phyloP scores from a whole-genome alignment of 2,888 invertebrate species.

The Lasiommata megera region DNA sequence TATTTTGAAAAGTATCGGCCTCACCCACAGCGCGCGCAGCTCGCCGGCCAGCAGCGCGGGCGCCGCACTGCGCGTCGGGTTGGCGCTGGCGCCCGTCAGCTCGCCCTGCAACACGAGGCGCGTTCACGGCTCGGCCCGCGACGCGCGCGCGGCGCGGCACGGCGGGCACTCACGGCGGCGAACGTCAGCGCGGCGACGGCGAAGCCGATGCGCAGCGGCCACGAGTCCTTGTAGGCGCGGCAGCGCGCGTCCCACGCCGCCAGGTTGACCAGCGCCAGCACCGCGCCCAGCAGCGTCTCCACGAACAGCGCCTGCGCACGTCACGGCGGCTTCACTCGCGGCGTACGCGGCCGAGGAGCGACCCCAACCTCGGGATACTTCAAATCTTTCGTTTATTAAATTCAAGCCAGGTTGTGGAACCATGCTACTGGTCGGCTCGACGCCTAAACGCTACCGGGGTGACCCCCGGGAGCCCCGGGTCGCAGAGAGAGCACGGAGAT shows the following conservation, averaged over 20 bases:
- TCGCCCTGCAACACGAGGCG: constrained; percentile 75
- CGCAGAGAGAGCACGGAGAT: too few species aligned
- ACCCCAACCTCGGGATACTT: too few species aligned
- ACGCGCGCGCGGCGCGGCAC: not conserved
- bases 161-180: constrained; percentile 77
- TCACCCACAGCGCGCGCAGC: constrained; percentile 86
- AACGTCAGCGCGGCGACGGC: constrained; percentile 83
- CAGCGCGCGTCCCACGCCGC: constrained; percentile 87
- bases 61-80: constrained; percentile 86
- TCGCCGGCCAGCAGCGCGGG: constrained; percentile 85
- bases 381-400: too few species aligned
- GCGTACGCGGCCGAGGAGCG: too few species aligned
- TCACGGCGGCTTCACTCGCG: constrained; percentile 75
- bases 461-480: too few species aligned
- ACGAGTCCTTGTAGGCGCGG: constrained; percentile 82
- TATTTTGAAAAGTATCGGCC: too few species aligned
- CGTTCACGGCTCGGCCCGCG: not conserved
- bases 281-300: constrained; percentile 83
- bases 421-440: too few species aligned
- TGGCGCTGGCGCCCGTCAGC: constrained; percentile 86
- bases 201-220: constrained; percentile 84
- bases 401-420: too few species aligned
- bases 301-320: constrained; percentile 66
- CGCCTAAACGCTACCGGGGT: too few species aligned
- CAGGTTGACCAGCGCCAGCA: constrained; percentile 85